Conservation (phyloP, 35 echinoderm and acorn worm species). For the Stichopus chloronotus region DNA sequence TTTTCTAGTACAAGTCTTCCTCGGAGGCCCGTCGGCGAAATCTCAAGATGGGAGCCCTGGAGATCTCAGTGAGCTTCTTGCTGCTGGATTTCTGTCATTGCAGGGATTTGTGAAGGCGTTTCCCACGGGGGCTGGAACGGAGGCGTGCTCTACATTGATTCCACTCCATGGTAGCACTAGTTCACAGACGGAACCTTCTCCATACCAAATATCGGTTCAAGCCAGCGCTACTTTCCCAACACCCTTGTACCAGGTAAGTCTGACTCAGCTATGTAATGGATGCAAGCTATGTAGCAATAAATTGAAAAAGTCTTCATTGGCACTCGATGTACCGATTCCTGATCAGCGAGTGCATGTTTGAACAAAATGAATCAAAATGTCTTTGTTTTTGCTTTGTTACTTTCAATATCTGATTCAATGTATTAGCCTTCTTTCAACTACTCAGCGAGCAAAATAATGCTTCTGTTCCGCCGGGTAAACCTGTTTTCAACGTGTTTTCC, state of each 20-base stretch:
- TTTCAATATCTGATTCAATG: too few relatives aligned
- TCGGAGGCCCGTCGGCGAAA: background rate
- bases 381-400: too few relatives aligned
- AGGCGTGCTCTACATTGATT: background rate
- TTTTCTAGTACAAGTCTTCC: background rate
- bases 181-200: background rate
- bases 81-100: background rate
- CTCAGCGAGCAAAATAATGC: too few relatives aligned
- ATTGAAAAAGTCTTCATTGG: too few relatives aligned
- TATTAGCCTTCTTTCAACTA: too few relatives aligned
- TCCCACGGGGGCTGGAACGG: background rate
- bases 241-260: background rate
- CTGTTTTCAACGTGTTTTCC: too few relatives aligned
- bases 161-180: background rate
- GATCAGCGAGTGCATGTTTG: too few relatives aligned
- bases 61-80: background rate
- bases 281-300: too few relatives aligned
- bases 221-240: background rate
- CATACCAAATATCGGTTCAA: background rate
- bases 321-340: too few relatives aligned
- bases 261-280: too few relatives aligned
- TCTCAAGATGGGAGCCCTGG: background rate
- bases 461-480: too few relatives aligned
- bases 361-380: too few relatives aligned
- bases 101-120: background rate